Base-by-base conservation (phyloP, 2,888 invertebrate genomes). In the Rhorus exstirpatorius region DNA sequence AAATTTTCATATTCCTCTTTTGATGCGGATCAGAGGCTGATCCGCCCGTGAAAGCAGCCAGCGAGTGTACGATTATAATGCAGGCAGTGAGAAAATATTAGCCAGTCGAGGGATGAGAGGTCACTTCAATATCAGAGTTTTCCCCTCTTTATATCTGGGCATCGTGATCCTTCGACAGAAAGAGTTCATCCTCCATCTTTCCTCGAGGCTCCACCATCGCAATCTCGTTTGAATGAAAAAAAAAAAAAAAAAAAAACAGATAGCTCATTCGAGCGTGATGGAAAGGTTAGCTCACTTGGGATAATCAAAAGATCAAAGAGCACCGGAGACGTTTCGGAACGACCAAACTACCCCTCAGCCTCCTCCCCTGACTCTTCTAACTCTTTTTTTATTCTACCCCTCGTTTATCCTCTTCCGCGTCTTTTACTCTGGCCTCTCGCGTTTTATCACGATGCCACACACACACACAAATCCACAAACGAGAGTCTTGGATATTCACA, bases 251-350 rank as follows among this genome's bases (percentile, higher is more conserved):
- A n/a, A n/a, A n/a, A n/a, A n/a, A n/a, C n/a, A 67, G 82, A 80
- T 63, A 46, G 81, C 78, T 80, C 79, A 74, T 31, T 83, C 60
- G 71, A 75, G 79, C 78, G 71, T 74, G 80, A 81, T 58, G 51
- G 61, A 58, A 67, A 74, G 79, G 83, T 58, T 71, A 71, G 80
- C 70, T 79, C 81, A 74, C 21, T 84, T 75, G 83, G 78, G 85
- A 87, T 87, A 87, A 88, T 88, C 88, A 86, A 26, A 80, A 86
- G 86, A 89, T 88, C 87, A 89, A 88, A 89, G 88, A 86, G 78
- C 78, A 74, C 46, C 72, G 71, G 60, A 46, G 53, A 65, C 58
- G 63, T 67, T 81, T 31, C 31, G 1, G 17, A 41, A 58, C 78
- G 72, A 44, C 44, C 74, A 71, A 53, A 53, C 46, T 44, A 14